These are phyloP conservation scores for Anisognathus igniventris DNA, from an alignment of 2,797 vertebrate genomes.

Conservation along the genomic window DNA sequence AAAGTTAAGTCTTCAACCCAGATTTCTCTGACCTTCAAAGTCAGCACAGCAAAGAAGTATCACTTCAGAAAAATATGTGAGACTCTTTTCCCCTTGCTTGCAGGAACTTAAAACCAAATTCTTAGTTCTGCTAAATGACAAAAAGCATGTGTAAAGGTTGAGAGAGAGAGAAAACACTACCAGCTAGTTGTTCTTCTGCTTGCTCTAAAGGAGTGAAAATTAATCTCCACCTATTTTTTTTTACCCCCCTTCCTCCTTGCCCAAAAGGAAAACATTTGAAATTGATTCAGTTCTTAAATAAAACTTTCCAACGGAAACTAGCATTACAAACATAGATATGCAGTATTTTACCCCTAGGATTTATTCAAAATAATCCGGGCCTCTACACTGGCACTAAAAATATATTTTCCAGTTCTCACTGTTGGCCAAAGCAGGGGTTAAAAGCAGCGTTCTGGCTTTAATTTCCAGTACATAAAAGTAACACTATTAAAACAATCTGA, in stretches of 20 bases:
- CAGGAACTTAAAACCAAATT: constrained; percentile 40
- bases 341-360: constrained; percentile 62
- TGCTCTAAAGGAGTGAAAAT: constrained; percentile 25
- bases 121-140: constrained; percentile 29
- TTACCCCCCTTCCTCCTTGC: not conserved
- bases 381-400: constrained; percentile 38
- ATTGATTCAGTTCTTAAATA: constrained; percentile 62
- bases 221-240: constrained; percentile 37
- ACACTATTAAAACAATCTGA: constrained; percentile 31
- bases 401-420: constrained; percentile 39
- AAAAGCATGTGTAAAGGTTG: constrained; percentile 25
- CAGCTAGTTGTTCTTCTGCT: constrained; percentile 19
- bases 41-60: constrained; percentile 28
- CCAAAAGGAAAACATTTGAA: constrained; percentile 58
- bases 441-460: constrained; percentile 14
- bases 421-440: constrained; percentile 55
- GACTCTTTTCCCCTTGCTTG: constrained; percentile 11
- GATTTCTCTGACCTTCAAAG: constrained; percentile 36
- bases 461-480: constrained; percentile 44
- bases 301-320: constrained; percentile 62
- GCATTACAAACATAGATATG: constrained; percentile 61
- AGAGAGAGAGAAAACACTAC: not conserved
- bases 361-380: constrained; percentile 45
- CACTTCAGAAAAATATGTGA: constrained; percentile 57
- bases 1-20: constrained; percentile 41